Evolutionary conservation across 2,888 invertebrate genomes (phyloP).

Genomic region (Pardosa pseudoannulata): DNA sequence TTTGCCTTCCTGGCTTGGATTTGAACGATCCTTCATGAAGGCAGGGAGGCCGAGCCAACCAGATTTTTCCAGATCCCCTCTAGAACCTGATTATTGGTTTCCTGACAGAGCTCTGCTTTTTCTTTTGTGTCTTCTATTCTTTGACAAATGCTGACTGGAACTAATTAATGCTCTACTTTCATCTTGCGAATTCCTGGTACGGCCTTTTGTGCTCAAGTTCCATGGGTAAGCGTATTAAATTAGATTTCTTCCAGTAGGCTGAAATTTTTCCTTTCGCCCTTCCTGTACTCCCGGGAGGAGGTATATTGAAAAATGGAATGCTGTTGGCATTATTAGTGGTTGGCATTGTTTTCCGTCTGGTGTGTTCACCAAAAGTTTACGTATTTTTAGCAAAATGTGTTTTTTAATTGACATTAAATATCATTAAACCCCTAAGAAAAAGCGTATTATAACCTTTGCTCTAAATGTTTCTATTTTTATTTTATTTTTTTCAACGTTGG

Average conservation of each 20-base stretch:
- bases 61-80: conserved; percentile 42
- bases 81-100: conserved; percentile 60
- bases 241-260: conserved; percentile 56
- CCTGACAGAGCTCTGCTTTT: conserved; percentile 14
- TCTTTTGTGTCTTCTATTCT: conserved; percentile 65
- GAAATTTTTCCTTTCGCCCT: conserved; percentile 44
- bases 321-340: conserved; percentile 52
- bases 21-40: conserved; percentile 45
- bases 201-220: conserved; percentile 27
- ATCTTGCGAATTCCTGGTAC: conserved; percentile 48
- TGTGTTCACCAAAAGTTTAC: not conserved
- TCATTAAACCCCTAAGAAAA: not conserved
- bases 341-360: not conserved
- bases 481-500: too few species aligned
- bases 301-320: conserved; percentile 62
- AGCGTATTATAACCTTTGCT: too few species aligned
- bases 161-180: conserved; percentile 69
- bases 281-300: conserved; percentile 24
- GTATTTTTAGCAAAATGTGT: not conserved
- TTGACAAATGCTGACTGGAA: conserved; percentile 65
- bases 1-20: conserved; percentile 53
- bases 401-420: not conserved
- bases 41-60: conserved; percentile 27
- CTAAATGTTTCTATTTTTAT: too few species aligned
- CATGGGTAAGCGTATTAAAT: conserved; percentile 68